Evolutionary conservation across 2,113 vertebrate species (phyloP).

Genomic region (Aspidoscelis tigris): DNA sequence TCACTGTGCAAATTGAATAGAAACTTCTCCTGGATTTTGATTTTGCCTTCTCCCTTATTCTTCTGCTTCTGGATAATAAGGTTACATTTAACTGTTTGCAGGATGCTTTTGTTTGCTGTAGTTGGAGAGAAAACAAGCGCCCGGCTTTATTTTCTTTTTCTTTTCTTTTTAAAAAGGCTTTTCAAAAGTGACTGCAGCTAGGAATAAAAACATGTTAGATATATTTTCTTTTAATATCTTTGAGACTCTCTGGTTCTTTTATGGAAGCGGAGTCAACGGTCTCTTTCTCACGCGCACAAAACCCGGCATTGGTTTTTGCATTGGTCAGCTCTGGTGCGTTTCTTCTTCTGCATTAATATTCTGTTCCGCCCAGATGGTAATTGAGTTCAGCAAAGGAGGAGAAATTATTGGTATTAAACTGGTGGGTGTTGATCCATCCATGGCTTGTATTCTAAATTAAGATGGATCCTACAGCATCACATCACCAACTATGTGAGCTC

Average conservation of each 20-base stretch:
- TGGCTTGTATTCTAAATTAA: neutral
- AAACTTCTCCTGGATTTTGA: neutral
- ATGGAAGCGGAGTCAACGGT: constrained; percentile 30
- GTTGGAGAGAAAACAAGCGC: constrained; percentile 36
- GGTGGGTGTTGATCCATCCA: neutral
- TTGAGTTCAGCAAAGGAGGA: neutral
- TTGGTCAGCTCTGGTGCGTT: neutral
- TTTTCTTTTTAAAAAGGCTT: constrained; percentile 23
- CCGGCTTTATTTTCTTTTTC: neutral
- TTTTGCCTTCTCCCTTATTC: constrained; percentile 26
- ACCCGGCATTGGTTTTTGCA: constrained; percentile 20
- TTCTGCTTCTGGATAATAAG: constrained; percentile 28
- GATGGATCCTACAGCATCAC: neutral
- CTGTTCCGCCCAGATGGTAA: neutral
- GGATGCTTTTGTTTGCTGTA: constrained; percentile 33
- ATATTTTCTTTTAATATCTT: constrained; percentile 53
- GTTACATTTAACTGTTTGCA: constrained; percentile 51
- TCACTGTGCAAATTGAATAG: constrained; percentile 23
- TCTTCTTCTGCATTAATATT: neutral
- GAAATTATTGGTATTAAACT: neutral
- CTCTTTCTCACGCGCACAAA: constrained; percentile 9
- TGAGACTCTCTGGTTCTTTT: constrained; percentile 52
- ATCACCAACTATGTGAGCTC: neutral
- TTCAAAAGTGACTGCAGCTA: constrained; percentile 55
- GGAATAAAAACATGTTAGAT: constrained; percentile 35